Percentiles rank a stretch among this genome's conserved stretches.
Conservation (phyloP, 2,888 invertebrate species). For the Frankliniella intonsa region DNA sequence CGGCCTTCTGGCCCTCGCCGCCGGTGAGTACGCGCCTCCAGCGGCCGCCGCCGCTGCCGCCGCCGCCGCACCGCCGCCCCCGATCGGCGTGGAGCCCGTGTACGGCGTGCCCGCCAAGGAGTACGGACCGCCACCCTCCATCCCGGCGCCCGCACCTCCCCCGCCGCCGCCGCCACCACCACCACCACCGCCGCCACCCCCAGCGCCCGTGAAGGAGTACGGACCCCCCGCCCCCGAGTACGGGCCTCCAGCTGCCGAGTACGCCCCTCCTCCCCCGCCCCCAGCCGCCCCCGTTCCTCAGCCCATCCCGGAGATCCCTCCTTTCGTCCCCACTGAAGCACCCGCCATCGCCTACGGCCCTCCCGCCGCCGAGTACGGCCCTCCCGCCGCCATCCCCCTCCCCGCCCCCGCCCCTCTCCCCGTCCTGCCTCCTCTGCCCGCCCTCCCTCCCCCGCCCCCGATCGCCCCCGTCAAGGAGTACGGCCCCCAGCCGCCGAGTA, state of each 20-base stretch:
- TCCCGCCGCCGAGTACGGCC: slow-evolving; percentile 16
- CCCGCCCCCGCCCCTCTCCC: background rate
- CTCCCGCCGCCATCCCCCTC: background rate
- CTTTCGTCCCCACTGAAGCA: no score
- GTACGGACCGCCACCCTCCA: slow-evolving; percentile 34
- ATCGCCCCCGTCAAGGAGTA: background rate
- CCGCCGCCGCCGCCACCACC: background rate
- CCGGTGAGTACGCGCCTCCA: slow-evolving; percentile 31
- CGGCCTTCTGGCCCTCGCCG: slow-evolving; percentile 22
- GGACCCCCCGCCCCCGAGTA: background rate
- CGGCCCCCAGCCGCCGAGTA: background rate
- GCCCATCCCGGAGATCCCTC: slow-evolving; percentile 25
- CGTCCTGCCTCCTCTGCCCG: background rate
- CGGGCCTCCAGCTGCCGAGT: background rate
- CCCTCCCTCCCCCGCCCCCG: background rate
- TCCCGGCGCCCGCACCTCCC: slow-evolving; percentile 27
- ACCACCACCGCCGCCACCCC: slow-evolving; percentile 28
- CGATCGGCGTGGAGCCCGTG: slow-evolving; percentile 31
- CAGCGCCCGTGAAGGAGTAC: background rate
- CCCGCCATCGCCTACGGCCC: slow-evolving; percentile 32
- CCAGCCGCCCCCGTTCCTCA: background rate
- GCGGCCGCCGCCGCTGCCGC: slow-evolving; percentile 27
- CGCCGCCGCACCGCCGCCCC: slow-evolving; percentile 30
- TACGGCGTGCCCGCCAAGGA: slow-evolving; percentile 35
- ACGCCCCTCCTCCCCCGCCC: background rate